phyloP scores from a whole-genome alignment of 2,113 vertebrate species.

The Onychostruthus taczanowskii region DNA sequence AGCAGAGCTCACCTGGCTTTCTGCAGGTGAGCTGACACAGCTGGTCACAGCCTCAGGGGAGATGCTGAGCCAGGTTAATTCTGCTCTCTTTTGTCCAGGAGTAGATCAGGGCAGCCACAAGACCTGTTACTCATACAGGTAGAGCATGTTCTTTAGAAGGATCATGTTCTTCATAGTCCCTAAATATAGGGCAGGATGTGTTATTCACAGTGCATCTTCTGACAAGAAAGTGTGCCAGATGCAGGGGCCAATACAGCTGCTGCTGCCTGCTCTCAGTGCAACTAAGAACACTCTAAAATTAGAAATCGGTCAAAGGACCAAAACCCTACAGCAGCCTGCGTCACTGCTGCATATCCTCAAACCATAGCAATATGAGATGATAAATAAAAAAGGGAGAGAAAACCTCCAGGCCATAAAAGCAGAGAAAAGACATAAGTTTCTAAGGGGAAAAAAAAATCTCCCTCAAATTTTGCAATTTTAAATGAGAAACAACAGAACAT shows the following conservation, averaged over 20 bases:
- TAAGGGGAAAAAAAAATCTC: not conserved
- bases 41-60: not conserved
- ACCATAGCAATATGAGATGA: conserved; percentile 6
- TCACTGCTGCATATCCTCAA: conserved; percentile 46
- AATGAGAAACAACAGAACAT: conserved; percentile 14
- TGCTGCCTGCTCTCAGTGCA: not conserved
- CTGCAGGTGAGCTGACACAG: not conserved
- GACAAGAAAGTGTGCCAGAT: not conserved
- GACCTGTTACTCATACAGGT: not conserved
- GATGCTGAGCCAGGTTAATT: not conserved
- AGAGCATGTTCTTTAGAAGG: not conserved
- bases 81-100: not conserved
- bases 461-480: conserved; percentile 4
- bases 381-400: conserved; percentile 31
- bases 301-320: conserved; percentile 38
- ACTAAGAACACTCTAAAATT: conserved; percentile 24
- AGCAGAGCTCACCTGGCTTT: not conserved
- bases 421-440: conserved; percentile 1
- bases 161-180: not conserved
- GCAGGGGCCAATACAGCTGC: not conserved
- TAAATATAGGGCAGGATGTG: not conserved
- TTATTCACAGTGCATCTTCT: not conserved
- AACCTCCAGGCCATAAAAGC: conserved; percentile 23
- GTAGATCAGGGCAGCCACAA: not conserved
- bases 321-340: conserved; percentile 24